Evolutionary conservation across 2,113 vertebrate species (phyloP).

Genomic region (Bambusicola thoracicus): DNA sequence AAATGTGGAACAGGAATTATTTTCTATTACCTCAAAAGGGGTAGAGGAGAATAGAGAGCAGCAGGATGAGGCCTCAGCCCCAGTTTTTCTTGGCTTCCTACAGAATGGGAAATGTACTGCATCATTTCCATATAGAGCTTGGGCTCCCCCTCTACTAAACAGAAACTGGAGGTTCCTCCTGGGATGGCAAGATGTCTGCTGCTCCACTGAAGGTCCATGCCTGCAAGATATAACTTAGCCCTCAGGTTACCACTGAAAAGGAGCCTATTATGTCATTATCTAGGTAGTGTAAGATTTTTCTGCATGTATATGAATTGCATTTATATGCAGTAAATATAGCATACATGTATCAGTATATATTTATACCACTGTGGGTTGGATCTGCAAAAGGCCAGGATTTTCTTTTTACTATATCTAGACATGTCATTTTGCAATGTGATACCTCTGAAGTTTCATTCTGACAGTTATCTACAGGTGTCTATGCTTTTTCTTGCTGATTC

Average conservation of each 20-base stretch:
- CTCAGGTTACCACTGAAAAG: neutral
- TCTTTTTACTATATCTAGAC: neutral
- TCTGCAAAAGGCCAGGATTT: neutral
- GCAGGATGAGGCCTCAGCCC: neutral
- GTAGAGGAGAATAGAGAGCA: neutral
- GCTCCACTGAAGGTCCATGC: accelerated
- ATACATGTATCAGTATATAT: neutral
- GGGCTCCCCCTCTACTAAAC: neutral
- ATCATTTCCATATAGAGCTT: neutral
- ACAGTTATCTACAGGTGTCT: neutral
- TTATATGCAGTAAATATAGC: neutral
- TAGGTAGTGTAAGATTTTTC: neutral
- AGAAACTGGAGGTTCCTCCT: neutral
- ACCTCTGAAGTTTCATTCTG: neutral
- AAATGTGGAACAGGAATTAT: slow-evolving; percentile 22
- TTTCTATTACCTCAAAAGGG: neutral
- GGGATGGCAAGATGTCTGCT: neutral
- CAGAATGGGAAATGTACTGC: neutral
- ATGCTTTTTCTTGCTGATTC: neutral
- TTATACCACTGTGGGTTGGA: neutral
- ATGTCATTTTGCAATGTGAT: neutral
- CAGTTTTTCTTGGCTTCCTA: neutral
- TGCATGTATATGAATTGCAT: neutral
- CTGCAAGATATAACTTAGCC: neutral
- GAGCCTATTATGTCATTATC: neutral